Conservation (phyloP, 2,113 vertebrate species). For the Lepus timidus region DNA sequence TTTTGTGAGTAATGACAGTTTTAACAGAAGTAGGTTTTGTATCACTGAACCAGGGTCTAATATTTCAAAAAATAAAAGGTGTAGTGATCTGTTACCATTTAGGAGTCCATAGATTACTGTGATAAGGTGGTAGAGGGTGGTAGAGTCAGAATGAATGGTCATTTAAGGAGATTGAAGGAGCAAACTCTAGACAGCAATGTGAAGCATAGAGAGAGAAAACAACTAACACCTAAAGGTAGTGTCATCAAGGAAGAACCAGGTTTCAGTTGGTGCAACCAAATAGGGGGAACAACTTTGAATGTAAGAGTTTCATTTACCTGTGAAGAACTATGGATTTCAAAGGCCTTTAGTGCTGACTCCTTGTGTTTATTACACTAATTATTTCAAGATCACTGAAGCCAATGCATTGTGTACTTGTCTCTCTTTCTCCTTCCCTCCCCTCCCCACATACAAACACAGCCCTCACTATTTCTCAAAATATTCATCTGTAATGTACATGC, state of each 20-base stretch:
- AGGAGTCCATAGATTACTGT: neutral
- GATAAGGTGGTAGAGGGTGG: neutral
- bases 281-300: neutral
- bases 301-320: neutral
- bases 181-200: neutral
- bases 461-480: neutral
- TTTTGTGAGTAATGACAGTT: neutral
- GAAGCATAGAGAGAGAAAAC: neutral
- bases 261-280: neutral
- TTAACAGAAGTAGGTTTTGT: neutral
- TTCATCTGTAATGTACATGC: accelerated
- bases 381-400: neutral
- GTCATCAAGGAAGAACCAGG: neutral
- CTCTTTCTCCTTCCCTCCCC: accelerated
- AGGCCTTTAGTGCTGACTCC: neutral
- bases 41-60: neutral
- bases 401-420: neutral
- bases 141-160: neutral
- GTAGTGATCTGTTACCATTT: neutral
- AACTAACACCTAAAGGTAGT: neutral
- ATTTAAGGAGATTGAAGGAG: neutral
- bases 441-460: too few species aligned
- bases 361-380: neutral
- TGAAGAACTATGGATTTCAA: neutral
- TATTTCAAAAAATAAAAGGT: neutral